phyloP scores from a whole-genome alignment of 2,888 invertebrate species.

The Tinea semifulvella region DNA sequence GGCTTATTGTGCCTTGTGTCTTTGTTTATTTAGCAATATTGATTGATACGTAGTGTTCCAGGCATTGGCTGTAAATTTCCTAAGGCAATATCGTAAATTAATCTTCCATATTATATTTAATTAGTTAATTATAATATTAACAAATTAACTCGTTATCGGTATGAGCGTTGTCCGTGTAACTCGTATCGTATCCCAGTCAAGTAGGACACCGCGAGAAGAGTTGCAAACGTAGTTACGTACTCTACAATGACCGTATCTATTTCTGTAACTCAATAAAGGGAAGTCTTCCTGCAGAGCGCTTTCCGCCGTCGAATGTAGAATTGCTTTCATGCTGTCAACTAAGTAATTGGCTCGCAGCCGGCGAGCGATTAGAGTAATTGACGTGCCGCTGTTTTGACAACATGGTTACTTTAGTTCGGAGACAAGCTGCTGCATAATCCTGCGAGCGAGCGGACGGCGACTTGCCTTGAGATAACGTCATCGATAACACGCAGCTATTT shows the following conservation, averaged over 20 bases:
- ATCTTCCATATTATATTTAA: too few relatives aligned
- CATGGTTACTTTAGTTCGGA: conserved; percentile 28
- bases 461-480: conserved; percentile 59
- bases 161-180: neutral
- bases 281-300: conserved; percentile 58
- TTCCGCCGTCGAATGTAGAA: conserved; percentile 65
- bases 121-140: too few relatives aligned
- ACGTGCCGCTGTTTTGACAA: conserved; percentile 62
- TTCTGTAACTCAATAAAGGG: conserved; percentile 52
- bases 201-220: conserved; percentile 2
- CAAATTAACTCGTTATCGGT: neutral
- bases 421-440: conserved; percentile 8
- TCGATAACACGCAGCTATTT: conserved; percentile 56
- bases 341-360: conserved; percentile 62
- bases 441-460: conserved; percentile 23
- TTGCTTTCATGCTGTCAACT: conserved; percentile 63
- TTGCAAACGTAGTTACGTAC: neutral
- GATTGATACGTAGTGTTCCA: too few relatives aligned
- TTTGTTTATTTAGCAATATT: too few relatives aligned
- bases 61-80: too few relatives aligned
- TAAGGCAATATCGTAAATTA: too few relatives aligned
- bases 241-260: conserved; percentile 21
- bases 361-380: conserved; percentile 61
- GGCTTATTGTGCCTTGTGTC: too few relatives aligned
- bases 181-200: neutral